These are phyloP conservation scores for Scolanthus callimorphus DNA, from an alignment of 92 coral and sea anemone species.

Conservation along the genomic window DNA sequence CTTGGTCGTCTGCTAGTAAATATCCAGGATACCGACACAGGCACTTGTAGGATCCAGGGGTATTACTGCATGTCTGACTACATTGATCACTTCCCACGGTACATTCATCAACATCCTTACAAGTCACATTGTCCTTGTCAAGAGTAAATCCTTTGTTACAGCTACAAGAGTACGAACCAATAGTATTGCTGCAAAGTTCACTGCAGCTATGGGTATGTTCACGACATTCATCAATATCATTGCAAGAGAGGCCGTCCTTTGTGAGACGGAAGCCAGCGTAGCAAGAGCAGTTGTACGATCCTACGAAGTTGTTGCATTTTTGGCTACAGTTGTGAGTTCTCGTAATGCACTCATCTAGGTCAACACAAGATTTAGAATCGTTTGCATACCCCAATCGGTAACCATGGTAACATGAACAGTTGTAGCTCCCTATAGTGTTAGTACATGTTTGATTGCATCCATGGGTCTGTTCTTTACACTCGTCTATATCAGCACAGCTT, in stretches of 20 bases:
- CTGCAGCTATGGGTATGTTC: neutral
- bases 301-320: neutral
- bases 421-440: constrained; percentile 4
- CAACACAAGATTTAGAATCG: constrained; percentile 2
- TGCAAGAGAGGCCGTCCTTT: neutral
- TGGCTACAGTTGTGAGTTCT: constrained; percentile 1
- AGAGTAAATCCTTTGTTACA: constrained; percentile 7
- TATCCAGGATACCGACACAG: constrained; percentile 4
- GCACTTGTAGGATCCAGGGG: neutral
- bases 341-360: constrained; percentile 8
- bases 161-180: neutral
- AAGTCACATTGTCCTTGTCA: neutral
- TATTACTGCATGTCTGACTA: constrained; percentile 5
- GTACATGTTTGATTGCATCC: constrained; percentile 3
- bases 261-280: neutral
- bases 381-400: neutral
- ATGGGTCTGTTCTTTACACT: neutral
- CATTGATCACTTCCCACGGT: neutral
- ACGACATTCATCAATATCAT: constrained; percentile 6
- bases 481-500: constrained; percentile 10
- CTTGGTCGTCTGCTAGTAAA: neutral
- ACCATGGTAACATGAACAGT: constrained; percentile 7
- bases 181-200: neutral
- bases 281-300: constrained; percentile 3
- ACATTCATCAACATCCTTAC: constrained; percentile 12